Evolutionary conservation across 2,113 vertebrate species (phyloP), one percentile per base, ranked within the genome.

Genomic region (Opisthocomus hoazin): DNA sequence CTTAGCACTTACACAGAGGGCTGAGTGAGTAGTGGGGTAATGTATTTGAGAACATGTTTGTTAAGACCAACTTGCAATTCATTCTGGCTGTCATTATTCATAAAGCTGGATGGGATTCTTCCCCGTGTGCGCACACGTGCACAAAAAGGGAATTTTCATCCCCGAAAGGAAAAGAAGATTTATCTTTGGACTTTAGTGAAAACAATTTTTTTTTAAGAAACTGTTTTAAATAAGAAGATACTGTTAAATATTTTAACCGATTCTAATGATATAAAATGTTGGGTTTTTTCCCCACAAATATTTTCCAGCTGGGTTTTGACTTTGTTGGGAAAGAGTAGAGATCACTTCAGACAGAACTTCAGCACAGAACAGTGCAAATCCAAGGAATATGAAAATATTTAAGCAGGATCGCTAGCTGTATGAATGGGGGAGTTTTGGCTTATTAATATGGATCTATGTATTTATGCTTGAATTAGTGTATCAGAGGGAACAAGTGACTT

Each of bases 31-130:
- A 80, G 45, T 74, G 77, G 91, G 87, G 74, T 95, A 79, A 95
- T 95, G 84, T 71, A 58, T 89, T 93, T 79, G 95, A 89, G 96
- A 96, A 93, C 95, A 91, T 93, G 92, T 94, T 97, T 92, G 90
- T 96, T 95, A 95, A 97, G 93, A 83, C 81, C 89, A 91, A 89
- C 89, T 96, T 89, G 84, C 80, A 94, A 94, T 96, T 96, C 81
- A 80, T 94, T 95, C 57, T 91, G 92, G 69, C 90, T 94, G 91
- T 96, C 94, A 39, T 93, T 95, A 87, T 90, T 90, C 79, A 65
- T 94, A 94, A 92, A 83, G 77, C 70, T 83, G 91, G 81, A 85
- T 83, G 81, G 81, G 84, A 54, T 84, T 92, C 74, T 89, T 87
- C 81, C 43, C 36, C 1, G 6, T 58, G 30, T 1, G 4, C 2